Base-by-base conservation (phyloP, 1,140 invertebrate species). In the Brachionus koreanus region DNA sequence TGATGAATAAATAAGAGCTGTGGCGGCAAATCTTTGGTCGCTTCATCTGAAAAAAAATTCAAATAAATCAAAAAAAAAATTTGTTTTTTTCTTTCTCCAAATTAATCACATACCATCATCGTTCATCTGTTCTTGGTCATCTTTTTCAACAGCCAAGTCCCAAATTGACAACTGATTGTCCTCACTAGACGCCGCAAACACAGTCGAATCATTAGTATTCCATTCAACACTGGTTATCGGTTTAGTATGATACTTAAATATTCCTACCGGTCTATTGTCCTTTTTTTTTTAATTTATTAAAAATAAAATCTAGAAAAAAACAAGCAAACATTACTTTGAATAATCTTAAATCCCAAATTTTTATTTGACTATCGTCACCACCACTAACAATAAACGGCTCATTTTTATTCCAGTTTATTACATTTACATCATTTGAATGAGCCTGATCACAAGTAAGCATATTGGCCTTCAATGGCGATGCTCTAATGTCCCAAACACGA, bases 1-100 rank as follows among this genome's bases (percentile, higher is more conserved):
- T 97, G 94, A 89, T 99, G 98, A 84, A 99, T 96, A 86, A 99
- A 99, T 52, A 99, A 89, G 4, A 99, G 87, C 88, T 99, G 97
- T 0, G 96, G 94, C 43, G 97, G 97, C 39, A 99, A 88, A 85
- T 94, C 92, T 88, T 85, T 85, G 39, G 86, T 33, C 39, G 29
- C 23, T 74, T 43, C 10, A 33, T 74, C 39, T 74, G 3, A 63
- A 12, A 91, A 83, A 83, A 74, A 83, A 67, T 83, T 75, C 79
- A 84, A 46, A 3, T 49, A 29, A 81, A 81, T 86, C 86, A 92
- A 35, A 13, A 84, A 91, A 61, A 61, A 23, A 61, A 29, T 61
- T 37, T 2, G 12, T n/a, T 90, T 57, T 52, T n/a, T 52, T 52
- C 16, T 19, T 10, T 57, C 16, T 57, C 16, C n/a, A 57, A 57